A percentile compares a stretch with the other conserved stretches of the same genome.
phyloP scores from a whole-genome alignment of 2,888 invertebrate species.

The Epinotia ramella region DNA sequence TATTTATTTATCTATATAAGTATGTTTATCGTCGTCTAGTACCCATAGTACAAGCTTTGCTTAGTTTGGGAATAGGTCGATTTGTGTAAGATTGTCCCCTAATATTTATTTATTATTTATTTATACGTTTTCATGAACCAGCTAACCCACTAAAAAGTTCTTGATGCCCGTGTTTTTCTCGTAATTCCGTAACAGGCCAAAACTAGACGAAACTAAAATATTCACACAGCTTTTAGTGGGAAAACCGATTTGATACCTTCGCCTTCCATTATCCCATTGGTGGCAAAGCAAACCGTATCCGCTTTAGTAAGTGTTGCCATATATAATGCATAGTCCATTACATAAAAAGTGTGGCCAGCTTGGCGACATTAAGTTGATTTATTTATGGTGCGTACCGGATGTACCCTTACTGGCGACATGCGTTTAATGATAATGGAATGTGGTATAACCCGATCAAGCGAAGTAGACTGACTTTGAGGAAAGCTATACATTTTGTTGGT shows the following conservation, averaged over 20 bases:
- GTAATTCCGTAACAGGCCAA: not conserved
- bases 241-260: slow-evolving; percentile 12
- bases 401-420: slow-evolving; percentile 7
- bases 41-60: no score
- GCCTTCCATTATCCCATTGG: slow-evolving; percentile 34
- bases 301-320: slow-evolving; percentile 39
- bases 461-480: no score
- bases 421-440: slow-evolving; percentile 16
- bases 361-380: slow-evolving; percentile 29
- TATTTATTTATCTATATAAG: no score
- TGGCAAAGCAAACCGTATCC: slow-evolving; percentile 29
- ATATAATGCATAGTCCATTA: slow-evolving; percentile 37
- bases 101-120: no score
- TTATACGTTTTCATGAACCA: no score
- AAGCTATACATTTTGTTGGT: no score
- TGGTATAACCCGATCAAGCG: not conserved
- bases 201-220: slow-evolving; percentile 12
- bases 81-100: no score
- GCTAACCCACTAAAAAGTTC: not conserved
- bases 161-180: not conserved
- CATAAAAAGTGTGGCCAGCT: slow-evolving; percentile 32
- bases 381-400: slow-evolving; percentile 26
- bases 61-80: no score
- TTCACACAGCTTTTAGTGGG: slow-evolving; percentile 3
- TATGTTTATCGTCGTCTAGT: no score